Base-by-base conservation (phyloP, 2,797 vertebrate species). In the Salarias fasciatus region DNA sequence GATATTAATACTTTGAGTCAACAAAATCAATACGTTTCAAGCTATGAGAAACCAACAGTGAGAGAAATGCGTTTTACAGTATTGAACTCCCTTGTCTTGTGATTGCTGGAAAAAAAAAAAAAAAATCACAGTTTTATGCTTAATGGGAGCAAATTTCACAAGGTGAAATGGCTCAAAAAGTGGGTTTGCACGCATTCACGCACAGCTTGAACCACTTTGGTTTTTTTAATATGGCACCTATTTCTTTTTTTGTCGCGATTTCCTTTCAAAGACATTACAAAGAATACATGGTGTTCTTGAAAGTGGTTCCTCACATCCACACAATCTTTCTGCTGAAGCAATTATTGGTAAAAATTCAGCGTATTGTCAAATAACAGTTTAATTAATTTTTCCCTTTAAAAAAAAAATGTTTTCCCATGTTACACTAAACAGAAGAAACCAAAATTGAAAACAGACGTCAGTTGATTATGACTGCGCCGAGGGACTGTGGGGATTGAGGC, bases 1-100 rank as follows among this genome's bases (percentile, higher is more conserved):
- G 83, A 73, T 86, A 83, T 79, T 84, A 83, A 90, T 86, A 79
- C 79, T 73, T 76, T 58, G 31, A 79, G 79, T 71, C 59, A 72
- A 82, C 81, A 72, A 61, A 79, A 87, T 89, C 84, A 75, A 70
- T 87, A 72, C 3, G 4, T 64, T 70, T 35, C 51, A 56, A 35
- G 18, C 50, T 49, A 57, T 61, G 52, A 75, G 57, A 82, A 75
- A 49, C 43, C 52, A 63, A 55, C 52, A 48, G 62, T 63, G 53
- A 49, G 15, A 45, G 38, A 72, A 64, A 53, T 58, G 10, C 54
- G 63, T 69, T 78, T 68, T 54, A 18, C 53, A 48, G 28, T 69
- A 72, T 77, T 28, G 44, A 75, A 55, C 40, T 48, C 13, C 54
- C 57, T 56, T 15, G 47, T 60, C 43, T 33, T 12, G 9, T 31